phyloP scores from a whole-genome alignment of 2,888 invertebrate genomes.

The Palloptera scutellata region DNA sequence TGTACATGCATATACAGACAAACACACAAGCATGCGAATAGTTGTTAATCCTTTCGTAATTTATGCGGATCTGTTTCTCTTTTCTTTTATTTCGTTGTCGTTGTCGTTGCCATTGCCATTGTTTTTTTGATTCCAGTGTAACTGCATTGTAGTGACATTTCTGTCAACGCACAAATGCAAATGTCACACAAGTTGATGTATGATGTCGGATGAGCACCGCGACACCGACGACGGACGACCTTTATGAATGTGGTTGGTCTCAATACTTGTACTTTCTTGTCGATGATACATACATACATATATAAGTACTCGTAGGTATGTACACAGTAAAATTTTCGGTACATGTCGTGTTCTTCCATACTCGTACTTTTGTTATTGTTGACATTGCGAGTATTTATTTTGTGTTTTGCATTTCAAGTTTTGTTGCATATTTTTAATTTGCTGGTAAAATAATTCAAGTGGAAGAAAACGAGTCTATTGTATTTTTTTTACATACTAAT shows the following conservation, averaged over 20 bases:
- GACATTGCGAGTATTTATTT: not conserved
- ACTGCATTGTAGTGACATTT: conserved; percentile 52
- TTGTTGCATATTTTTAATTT: conserved; percentile 3
- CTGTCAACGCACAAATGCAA: conserved; percentile 49
- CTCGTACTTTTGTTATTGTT: not conserved
- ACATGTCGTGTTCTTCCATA: not conserved
- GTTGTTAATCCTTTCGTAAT: conserved; percentile 53
- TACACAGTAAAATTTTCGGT: not conserved
- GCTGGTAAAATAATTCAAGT: conserved; percentile 7
- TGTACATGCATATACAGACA: no score
- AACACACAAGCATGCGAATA: conserved; percentile 33
- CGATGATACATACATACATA: not conserved
- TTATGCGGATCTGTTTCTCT: conserved; percentile 45
- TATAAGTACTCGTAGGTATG: not conserved
- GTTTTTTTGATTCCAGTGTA: conserved; percentile 46
- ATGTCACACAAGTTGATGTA: conserved; percentile 55
- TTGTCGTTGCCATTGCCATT: conserved; percentile 16
- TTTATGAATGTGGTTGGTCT: not conserved
- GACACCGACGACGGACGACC: conserved; percentile 12
- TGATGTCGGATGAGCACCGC: conserved; percentile 42
- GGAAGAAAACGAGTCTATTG: conserved; percentile 16
- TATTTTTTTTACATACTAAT: conserved; percentile 1
- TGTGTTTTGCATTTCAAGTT: conserved; percentile 11
- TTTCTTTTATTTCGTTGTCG: conserved; percentile 16
- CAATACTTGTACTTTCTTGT: not conserved